These are phyloP conservation scores for Meles meles DNA, from an alignment of 2,113 vertebrate genomes.

Conservation along the genomic window DNA sequence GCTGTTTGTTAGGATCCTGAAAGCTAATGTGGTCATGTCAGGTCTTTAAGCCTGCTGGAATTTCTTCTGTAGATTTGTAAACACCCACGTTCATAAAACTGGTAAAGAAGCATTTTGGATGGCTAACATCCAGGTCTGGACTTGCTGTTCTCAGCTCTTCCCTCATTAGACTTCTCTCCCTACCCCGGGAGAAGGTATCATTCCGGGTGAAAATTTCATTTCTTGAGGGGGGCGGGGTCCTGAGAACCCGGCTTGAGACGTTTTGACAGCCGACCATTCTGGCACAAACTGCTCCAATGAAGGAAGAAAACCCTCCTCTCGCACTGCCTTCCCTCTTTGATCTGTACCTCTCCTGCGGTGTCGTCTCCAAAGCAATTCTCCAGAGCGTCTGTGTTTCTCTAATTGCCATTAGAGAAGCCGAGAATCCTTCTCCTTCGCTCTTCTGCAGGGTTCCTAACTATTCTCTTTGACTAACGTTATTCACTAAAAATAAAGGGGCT, in stretches of 20 bases:
- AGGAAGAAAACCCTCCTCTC: not conserved
- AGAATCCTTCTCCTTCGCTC: not conserved
- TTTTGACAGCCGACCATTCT: not conserved
- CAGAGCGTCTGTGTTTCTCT: constrained; percentile 14
- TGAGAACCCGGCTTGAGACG: not conserved
- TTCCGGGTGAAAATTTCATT: not conserved
- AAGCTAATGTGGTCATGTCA: not conserved
- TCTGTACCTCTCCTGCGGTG: not conserved
- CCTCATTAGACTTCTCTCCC: not conserved
- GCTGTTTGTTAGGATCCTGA: not conserved
- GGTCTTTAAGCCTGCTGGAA: not conserved
- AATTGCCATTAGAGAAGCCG: constrained; percentile 2
- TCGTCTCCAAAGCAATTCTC: not conserved
- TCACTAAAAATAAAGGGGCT: constrained; percentile 41
- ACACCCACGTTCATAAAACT: not conserved
- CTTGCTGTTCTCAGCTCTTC: not conserved
- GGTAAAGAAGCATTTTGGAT: not conserved
- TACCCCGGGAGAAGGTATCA: not conserved
- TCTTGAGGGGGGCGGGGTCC: not conserved
- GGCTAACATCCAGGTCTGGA: not conserved
- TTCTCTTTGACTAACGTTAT: constrained; percentile 38
- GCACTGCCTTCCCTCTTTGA: not conserved
- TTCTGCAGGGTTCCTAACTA: not conserved
- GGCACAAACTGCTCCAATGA: not conserved
- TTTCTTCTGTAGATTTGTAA: not conserved